Conservation (phyloP, 2,888 invertebrate genomes). For the Strigamia crassipes region DNA sequence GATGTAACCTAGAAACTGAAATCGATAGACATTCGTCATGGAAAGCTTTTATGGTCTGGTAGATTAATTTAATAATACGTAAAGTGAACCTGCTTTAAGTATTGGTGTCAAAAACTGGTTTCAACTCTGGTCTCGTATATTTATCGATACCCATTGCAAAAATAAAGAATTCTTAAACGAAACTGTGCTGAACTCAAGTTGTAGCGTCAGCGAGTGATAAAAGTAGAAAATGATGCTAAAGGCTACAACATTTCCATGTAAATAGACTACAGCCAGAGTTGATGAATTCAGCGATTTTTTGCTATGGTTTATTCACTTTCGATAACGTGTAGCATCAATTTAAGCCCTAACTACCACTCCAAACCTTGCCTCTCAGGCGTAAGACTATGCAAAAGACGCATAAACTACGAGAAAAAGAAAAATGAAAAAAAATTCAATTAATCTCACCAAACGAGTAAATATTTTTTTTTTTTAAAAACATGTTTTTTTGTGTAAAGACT, state of each 20-base stretch:
- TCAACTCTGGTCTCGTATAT: background rate
- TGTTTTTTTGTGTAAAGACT: too few relatives aligned
- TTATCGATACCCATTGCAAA: background rate
- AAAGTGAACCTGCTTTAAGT: background rate
- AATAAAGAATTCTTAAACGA: background rate
- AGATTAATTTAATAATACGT: background rate
- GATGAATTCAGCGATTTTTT: constrained; percentile 17
- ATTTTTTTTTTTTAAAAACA: too few relatives aligned
- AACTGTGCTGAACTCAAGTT: background rate
- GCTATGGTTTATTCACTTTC: constrained; percentile 26
- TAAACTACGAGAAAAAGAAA: background rate
- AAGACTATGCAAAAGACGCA: background rate
- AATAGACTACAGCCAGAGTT: constrained; percentile 2
- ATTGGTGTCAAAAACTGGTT: background rate
- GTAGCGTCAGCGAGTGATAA: constrained; percentile 18
- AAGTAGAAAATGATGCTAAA: background rate
- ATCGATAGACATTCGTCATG: background rate
- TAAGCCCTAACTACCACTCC: constrained; percentile 1
- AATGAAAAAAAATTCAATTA: constrained; percentile 6
- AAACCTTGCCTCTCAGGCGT: background rate
- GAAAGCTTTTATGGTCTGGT: background rate
- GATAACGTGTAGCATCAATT: constrained; percentile 18
- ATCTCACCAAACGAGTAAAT: too few relatives aligned
- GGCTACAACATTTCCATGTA: constrained; percentile 30
- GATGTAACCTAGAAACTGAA: background rate